Conservation (phyloP, 2,797 vertebrate species). For the Anableps anableps region DNA sequence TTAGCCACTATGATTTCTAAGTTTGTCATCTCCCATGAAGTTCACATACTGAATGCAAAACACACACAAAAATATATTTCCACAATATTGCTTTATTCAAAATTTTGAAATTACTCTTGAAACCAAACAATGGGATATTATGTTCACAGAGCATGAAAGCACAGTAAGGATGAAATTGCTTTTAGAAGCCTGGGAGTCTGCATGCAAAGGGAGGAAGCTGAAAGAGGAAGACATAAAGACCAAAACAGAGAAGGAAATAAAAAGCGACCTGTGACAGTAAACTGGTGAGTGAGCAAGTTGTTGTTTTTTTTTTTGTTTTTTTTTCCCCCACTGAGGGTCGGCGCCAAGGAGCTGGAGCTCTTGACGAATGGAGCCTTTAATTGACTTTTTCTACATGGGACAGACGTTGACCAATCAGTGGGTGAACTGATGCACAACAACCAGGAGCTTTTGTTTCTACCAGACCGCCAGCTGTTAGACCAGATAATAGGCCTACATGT, state of each 20-base stretch:
- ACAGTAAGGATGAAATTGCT: constrained; percentile 67
- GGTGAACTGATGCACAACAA: constrained; percentile 65
- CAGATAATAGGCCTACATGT: constrained; percentile 74
- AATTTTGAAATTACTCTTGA: constrained; percentile 48
- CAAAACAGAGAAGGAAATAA: constrained; percentile 19
- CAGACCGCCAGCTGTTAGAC: constrained; percentile 76
- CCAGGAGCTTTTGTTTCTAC: constrained; percentile 66
- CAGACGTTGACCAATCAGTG: constrained; percentile 55
- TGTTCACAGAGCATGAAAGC: constrained; percentile 48
- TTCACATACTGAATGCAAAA: constrained; percentile 39
- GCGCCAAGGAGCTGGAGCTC: constrained; percentile 42
- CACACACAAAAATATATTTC: constrained; percentile 16
- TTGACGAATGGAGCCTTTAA: constrained; percentile 77
- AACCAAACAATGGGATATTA: constrained; percentile 52
- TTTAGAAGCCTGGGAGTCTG: constrained; percentile 41
- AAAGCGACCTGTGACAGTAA: constrained; percentile 43
- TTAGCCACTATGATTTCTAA: constrained; percentile 26
- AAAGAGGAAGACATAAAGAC: constrained; percentile 2
- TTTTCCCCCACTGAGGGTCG: constrained; percentile 25
- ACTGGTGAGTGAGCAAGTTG: constrained; percentile 44
- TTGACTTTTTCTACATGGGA: constrained; percentile 69
- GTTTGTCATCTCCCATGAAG: constrained; percentile 25
- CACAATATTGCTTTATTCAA: constrained; percentile 34
- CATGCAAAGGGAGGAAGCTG: constrained; percentile 17
- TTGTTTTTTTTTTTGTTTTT: constrained; percentile 18